phyloP scores from a whole-genome alignment of 2,113 vertebrate species.

The Pantherophis guttatus region DNA sequence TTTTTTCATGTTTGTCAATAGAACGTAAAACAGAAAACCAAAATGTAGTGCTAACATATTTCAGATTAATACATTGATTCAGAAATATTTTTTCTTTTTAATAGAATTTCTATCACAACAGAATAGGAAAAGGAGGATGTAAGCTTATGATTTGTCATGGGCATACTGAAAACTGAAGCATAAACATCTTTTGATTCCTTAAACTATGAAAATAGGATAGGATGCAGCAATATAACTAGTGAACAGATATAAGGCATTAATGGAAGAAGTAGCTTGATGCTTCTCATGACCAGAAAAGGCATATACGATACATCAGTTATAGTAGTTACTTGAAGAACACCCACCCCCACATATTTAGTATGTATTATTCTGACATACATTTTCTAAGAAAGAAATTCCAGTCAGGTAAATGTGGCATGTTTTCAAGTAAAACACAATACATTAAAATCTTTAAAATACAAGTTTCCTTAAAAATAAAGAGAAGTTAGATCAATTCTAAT shows the following conservation, averaged over 20 bases:
- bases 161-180: neutral
- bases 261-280: neutral
- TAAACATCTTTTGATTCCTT: neutral
- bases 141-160: neutral
- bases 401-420: neutral
- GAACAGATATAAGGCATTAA: neutral
- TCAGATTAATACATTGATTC: neutral
- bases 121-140: too few species aligned
- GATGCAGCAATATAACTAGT: neutral
- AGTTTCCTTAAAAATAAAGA: neutral
- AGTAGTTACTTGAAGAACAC: neutral
- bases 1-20: neutral
- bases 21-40: neutral
- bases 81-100: neutral
- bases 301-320: neutral
- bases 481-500: neutral
- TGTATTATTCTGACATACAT: neutral
- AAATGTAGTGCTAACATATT: neutral
- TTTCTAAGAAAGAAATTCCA: neutral
- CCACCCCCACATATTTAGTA: neutral
- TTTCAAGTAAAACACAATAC: neutral
- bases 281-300: neutral
- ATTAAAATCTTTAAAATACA: neutral
- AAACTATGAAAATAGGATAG: neutral
- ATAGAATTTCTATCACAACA: neutral